Conservation (phyloP, 2,113 vertebrate species). For the Reinhardtius hippoglossoides region DNA sequence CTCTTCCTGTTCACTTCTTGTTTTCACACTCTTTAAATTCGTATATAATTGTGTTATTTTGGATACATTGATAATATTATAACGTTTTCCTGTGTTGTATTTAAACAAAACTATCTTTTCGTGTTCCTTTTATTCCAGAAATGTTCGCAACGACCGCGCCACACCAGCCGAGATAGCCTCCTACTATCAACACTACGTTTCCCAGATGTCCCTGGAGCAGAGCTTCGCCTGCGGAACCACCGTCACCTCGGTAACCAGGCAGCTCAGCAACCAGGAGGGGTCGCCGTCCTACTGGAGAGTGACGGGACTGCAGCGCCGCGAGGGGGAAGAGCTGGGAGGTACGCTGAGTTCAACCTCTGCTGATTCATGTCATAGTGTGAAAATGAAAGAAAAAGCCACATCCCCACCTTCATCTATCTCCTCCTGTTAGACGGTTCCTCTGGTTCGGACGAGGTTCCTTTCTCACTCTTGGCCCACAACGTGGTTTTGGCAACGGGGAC, state of each 20-base stretch:
- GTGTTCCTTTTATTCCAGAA: conserved; percentile 60
- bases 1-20: too few species aligned
- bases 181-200: conserved; percentile 86
- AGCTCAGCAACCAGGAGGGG: conserved; percentile 34
- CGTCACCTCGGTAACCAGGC: conserved; percentile 76
- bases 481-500: conserved; percentile 86
- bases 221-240: conserved; percentile 80
- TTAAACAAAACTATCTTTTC: too few species aligned
- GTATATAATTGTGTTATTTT: too few species aligned
- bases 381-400: too few species aligned
- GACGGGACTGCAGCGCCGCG: conserved; percentile 72
- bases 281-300: conserved; percentile 74
- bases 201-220: conserved; percentile 78
- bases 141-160: conserved; percentile 83
- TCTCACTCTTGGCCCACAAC: conserved; percentile 76
- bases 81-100: too few species aligned
- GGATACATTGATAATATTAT: too few species aligned
- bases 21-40: too few species aligned
- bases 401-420: not conserved
- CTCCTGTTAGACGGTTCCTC: conserved; percentile 45
- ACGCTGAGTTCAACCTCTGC: not conserved
- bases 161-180: conserved; percentile 85
- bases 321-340: conserved; percentile 67
- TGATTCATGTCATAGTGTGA: not conserved
- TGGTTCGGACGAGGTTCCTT: conserved; percentile 64